Evolutionary conservation across 2,797 vertebrate genomes (phyloP), one percentile per base, ranked within the genome.

Genomic region (Bradypodion ventrale): DNA sequence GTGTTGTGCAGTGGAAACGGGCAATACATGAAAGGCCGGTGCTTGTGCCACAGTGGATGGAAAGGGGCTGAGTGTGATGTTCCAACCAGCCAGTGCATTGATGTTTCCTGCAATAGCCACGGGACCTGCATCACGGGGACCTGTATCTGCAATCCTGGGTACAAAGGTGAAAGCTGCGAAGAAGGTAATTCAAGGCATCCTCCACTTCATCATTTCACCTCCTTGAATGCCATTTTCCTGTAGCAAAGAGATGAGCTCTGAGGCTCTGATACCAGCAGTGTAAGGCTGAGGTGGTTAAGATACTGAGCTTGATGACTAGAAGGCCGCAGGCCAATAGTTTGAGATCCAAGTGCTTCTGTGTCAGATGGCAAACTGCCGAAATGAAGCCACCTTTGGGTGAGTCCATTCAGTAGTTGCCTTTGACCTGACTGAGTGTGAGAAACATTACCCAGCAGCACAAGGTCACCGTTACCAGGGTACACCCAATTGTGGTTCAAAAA

Each of bases 1-100:
- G 98, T 99, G 89, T 96, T 99, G 73, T 99, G 99, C 96, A 99
- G 98, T 1, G 99, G 98, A 44, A 99, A 99, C 0, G 99, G 99
- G 83, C 98, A 99, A 91, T 99, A 99, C 94, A 97, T 99, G 94
- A 99, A 99, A 94, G 98, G 99, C 66, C 96, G 98, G 87, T 99
- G 99, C 93, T 94, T 99, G 95, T 99, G 99, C 93, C 98, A 99
- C 92, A 99, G 98, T 0, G 98, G 99, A 88, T 99, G 99, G 99
- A 99, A 99, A 93, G 98, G 98, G 7, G 96, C 98, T 0, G 99
- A 99, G 87, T 99, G 99, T 0, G 98, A 99, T 0, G 97, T 99
- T 88, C 98, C 98, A 4, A 99, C 98, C 42, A 99, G 95, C 95
- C 98, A 99, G 96, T 99, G 99, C 91, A 97, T 99, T 2, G 98